Evolutionary conservation across 2,113 vertebrate species (phyloP).

Genomic region (Aspidoscelis tigris): DNA sequence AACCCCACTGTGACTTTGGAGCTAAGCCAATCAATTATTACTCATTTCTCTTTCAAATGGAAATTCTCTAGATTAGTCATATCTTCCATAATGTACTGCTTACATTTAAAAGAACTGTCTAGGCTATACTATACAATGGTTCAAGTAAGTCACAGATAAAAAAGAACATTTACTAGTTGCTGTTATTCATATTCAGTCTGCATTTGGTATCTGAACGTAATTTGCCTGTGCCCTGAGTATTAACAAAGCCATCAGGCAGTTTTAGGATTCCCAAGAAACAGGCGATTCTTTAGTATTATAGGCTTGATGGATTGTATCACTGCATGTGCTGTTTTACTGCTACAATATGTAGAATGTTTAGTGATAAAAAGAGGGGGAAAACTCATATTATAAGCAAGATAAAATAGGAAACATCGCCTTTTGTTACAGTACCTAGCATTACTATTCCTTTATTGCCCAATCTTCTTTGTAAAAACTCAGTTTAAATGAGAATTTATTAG

Average conservation of each 20-base stretch:
- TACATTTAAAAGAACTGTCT: conserved; percentile 55
- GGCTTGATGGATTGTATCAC: conserved; percentile 27
- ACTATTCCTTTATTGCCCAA: conserved; percentile 6
- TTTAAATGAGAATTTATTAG: conserved; percentile 34
- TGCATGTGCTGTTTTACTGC: conserved; percentile 26
- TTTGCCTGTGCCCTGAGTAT: conserved; percentile 1
- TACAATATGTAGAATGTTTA: conserved; percentile 6
- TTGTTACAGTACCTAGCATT: background rate
- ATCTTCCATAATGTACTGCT: conserved; percentile 65
- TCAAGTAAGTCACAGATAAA: conserved; percentile 34
- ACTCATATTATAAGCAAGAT: conserved; percentile 26
- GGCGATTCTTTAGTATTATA: background rate
- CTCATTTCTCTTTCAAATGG: conserved; percentile 84
- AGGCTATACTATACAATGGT: background rate
- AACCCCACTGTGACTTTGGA: conserved; percentile 84
- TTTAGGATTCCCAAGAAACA: background rate
- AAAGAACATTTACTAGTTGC: conserved; percentile 38
- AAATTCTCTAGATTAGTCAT: conserved; percentile 76
- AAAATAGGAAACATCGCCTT: background rate
- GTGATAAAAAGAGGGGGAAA: conserved; percentile 19
- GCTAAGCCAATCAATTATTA: conserved; percentile 81
- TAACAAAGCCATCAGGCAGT: background rate
- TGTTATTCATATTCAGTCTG: conserved; percentile 32
- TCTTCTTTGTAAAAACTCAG: conserved; percentile 19
- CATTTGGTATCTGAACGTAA: conserved; percentile 17